These are phyloP conservation scores for Lasiurus cinereus DNA, from an alignment of 2,113 vertebrate species.

Conservation along the genomic window DNA sequence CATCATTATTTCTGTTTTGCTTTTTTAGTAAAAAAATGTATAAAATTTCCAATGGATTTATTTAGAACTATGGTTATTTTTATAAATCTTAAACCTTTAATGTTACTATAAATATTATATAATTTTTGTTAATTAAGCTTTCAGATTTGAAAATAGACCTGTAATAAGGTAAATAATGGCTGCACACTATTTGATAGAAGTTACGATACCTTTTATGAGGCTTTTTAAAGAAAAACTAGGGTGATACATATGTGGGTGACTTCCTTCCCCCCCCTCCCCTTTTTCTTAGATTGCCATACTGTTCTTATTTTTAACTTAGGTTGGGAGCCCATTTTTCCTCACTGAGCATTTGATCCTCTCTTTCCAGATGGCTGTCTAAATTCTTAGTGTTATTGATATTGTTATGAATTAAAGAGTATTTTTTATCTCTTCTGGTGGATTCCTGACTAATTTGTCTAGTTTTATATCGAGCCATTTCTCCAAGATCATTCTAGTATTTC, in stretches of 20 bases:
- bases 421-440: conserved; percentile 16
- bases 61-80: conserved; percentile 18
- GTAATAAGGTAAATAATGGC: not conserved
- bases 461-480: conserved; percentile 9
- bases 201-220: not conserved
- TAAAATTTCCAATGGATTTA: not conserved
- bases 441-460: conserved; percentile 8
- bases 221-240: not conserved
- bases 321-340: not conserved
- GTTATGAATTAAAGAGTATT: not conserved
- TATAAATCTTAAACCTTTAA: not conserved
- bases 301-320: not conserved
- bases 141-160: not conserved
- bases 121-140: conserved; percentile 21
- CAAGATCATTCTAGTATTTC: not conserved
- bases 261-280: not conserved
- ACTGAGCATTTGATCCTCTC: not conserved
- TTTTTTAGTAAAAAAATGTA: not conserved
- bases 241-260: no score
- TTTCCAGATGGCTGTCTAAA: conserved; percentile 2
- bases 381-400: not conserved
- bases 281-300: not conserved
- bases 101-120: conserved; percentile 38
- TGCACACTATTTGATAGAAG: not conserved
- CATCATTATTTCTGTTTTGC: not conserved